phyloP scores from a whole-genome alignment of 2,797 vertebrate species.

The Thaleichthys pacificus region DNA sequence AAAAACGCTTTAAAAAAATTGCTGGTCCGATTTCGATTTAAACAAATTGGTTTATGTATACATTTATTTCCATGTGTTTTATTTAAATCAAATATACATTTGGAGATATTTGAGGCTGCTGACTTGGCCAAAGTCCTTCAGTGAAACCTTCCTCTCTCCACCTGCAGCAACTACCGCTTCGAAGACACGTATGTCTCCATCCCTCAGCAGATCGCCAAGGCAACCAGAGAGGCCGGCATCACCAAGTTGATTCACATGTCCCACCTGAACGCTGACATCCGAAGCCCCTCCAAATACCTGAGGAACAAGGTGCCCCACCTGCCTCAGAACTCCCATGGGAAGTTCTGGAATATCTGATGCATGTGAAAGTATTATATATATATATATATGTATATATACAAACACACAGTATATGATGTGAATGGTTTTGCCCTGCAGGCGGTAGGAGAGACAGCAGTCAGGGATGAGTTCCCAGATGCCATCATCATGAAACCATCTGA shows the following conservation, averaged over 20 bases:
- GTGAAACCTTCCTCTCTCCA: conserved; percentile 18
- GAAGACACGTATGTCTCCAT: conserved; percentile 88
- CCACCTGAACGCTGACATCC: conserved; percentile 91
- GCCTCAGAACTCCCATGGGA: neutral
- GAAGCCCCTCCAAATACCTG: conserved; percentile 89
- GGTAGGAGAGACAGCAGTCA: conserved; percentile 86
- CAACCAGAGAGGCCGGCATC: conserved; percentile 84
- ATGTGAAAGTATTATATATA: no score
- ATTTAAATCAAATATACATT: no score
- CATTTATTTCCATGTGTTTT: no score
- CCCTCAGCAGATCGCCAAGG: conserved; percentile 83
- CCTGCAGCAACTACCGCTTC: conserved; percentile 84
- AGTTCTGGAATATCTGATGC: no score
- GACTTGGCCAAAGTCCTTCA: no score
- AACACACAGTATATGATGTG: neutral
- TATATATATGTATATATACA: no score
- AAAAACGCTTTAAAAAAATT: no score
- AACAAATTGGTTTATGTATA: no score
- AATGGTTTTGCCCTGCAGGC: conserved; percentile 72
- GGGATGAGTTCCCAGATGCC: conserved; percentile 89
- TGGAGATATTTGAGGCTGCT: no score
- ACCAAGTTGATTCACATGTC: conserved; percentile 89
- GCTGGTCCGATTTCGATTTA: no score
- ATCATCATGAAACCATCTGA: conserved; percentile 92
- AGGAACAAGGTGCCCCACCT: conserved; percentile 85